A percentile compares a stretch with the other conserved stretches of the same genome.
These are phyloP conservation scores for Dicycla oo DNA, from an alignment of 2,888 invertebrate species.

Conservation along the genomic window DNA sequence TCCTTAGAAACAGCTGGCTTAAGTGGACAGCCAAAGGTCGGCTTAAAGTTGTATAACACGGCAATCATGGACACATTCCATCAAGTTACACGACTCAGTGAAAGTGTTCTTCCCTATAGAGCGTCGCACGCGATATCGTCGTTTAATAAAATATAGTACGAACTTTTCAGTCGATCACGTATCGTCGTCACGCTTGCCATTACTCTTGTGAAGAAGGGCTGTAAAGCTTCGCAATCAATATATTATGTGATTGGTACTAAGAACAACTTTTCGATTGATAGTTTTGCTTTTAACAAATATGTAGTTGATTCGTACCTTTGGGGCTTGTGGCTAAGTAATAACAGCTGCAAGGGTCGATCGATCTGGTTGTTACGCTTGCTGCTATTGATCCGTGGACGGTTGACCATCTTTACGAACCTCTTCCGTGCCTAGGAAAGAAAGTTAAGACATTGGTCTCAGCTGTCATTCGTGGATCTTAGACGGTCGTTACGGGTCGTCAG, in stretches of 20 bases:
- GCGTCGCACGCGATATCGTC: conserved; percentile 35
- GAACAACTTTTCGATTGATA: neutral
- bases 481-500: no score
- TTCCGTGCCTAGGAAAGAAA: no score
- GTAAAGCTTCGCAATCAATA: conserved; percentile 3
- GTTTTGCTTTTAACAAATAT: neutral
- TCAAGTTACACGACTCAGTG: conserved; percentile 17
- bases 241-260: neutral
- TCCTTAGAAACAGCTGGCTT: conserved; percentile 13
- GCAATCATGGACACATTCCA: conserved; percentile 38
- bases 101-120: conserved; percentile 47
- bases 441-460: no score
- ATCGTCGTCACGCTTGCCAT: conserved; percentile 45
- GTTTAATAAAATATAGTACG: conserved; percentile 38
- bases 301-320: neutral
- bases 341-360: no score
- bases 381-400: no score
- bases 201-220: conserved; percentile 24
- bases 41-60: conserved; percentile 29
- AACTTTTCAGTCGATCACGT: conserved; percentile 51
- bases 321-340: no score
- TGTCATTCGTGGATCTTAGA: no score
- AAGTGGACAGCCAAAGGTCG: conserved; percentile 34
- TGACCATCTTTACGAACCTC: no score
- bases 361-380: no score